Conservation (phyloP, 2,888 invertebrate genomes). For the Xestoiulus laeticollis region DNA sequence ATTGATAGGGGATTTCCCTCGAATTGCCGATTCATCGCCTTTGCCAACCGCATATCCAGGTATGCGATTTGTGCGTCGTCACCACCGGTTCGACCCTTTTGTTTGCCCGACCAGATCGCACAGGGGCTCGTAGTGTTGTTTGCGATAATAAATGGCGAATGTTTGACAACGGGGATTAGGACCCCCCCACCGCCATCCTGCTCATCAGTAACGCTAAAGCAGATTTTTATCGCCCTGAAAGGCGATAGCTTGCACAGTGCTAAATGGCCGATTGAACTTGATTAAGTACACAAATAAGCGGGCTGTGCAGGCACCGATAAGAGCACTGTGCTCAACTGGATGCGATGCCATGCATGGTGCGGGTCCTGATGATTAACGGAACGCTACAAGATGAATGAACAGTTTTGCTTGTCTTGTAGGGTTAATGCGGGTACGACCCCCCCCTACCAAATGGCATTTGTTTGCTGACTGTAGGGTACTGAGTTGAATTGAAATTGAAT, state of each 20-base stretch:
- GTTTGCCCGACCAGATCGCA: not conserved
- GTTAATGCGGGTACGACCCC: too few relatives aligned
- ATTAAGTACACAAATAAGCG: not conserved
- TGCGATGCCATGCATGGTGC: too few relatives aligned
- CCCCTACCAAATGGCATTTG: too few relatives aligned
- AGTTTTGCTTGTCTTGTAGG: too few relatives aligned
- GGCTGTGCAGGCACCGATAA: not conserved
- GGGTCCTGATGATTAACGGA: not conserved
- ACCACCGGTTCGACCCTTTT: not conserved
- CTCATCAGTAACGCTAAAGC: conserved; percentile 4
- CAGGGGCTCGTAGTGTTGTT: not conserved
- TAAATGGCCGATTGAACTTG: not conserved
- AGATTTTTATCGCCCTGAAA: conserved; percentile 12
- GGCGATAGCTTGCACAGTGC: not conserved
- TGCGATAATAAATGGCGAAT: conserved; percentile 12
- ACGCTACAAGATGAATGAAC: not conserved
- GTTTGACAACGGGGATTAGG: conserved; percentile 19
- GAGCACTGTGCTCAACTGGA: not conserved
- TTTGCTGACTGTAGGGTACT: too few relatives aligned
- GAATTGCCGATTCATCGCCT: not conserved
- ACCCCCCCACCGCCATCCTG: not conserved
- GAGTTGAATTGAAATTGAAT: too few relatives aligned
- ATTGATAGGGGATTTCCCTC: not conserved
- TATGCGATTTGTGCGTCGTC: not conserved
- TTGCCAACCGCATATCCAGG: not conserved